Base-by-base conservation (phyloP, 30 jellyfish, hydroid and myxozoan species). In the Mastigias papua region DNA sequence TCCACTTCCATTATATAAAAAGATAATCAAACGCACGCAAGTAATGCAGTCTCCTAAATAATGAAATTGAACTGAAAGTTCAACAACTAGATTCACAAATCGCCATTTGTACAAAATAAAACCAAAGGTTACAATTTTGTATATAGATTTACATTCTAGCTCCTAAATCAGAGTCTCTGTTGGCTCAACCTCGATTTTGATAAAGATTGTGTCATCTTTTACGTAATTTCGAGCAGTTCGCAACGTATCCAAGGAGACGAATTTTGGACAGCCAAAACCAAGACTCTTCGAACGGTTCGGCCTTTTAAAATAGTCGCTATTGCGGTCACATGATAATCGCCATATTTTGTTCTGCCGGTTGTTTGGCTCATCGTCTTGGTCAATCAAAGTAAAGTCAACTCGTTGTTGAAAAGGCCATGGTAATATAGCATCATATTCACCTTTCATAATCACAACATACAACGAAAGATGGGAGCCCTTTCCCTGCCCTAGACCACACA, bases 321-420 rank as follows among this genome's bases (percentile, higher is more conserved):
- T 89, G 42, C 98, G 89, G 49, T 94, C 98, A 61, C 98, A 94
- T 0, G 98, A 94, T 23, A 94, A 81, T 34, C 94, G 93, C 98
- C 98, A 94, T 5, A 87, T 97, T 81, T 94, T 94, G 68, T 94
- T 94, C 65, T 89, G 97, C 22, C 97, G 97, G 81, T 79, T 84
- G 35, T 76, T 61, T 2, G 93, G 94, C 6, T 94, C 97, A 37
- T 89, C 97, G 75, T 94, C 98, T 84, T 94, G 98, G 34, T 94
- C 98, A 30, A 94, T 94, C 76, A 94, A 70, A 17, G 94, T 73
- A 73, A 94, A 94, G 61, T 94, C 98, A 29, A 94, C 98, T 28
- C 92, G 90, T 62, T 94, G 98, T 72, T 90, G 92, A 74, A 94
- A 94, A 26, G 98, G 98, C 98, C 98, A 94, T 26, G 98, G 98